phyloP scores from a whole-genome alignment of 2,113 vertebrate species.

The Pseudorasbora parva region DNA sequence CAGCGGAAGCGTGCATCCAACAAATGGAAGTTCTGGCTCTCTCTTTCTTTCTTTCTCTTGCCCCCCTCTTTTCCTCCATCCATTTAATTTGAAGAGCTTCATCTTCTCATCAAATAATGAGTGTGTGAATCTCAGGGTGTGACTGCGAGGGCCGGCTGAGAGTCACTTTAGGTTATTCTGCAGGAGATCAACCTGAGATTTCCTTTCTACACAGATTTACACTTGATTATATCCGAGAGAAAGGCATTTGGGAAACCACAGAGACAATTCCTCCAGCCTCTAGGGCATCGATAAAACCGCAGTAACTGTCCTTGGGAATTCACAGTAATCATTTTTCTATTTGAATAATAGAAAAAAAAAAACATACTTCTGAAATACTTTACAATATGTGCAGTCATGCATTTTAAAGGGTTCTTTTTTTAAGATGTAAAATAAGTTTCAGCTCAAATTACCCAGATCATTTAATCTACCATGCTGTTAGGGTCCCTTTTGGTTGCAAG shows the following conservation, averaged over 20 bases:
- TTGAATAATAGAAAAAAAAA: conserved; percentile 2
- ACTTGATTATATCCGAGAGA: neutral
- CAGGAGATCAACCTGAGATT: conserved; percentile 3
- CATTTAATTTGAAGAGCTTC: neutral
- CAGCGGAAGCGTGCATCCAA: neutral
- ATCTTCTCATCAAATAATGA: conserved; percentile 3
- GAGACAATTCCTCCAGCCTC: no score
- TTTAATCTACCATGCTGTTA: no score
- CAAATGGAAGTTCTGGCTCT: neutral
- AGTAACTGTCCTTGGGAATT: neutral
- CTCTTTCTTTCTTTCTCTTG: no score
- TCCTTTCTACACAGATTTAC: neutral
- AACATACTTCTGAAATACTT: neutral
- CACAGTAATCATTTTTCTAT: neutral
- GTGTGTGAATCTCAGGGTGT: neutral
- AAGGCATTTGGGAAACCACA: no score
- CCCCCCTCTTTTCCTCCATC: no score
- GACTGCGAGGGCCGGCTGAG: neutral
- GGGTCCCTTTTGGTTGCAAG: no score
- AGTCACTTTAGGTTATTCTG: neutral
- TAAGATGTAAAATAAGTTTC: no score
- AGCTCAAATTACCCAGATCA: no score
- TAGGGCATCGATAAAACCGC: no score
- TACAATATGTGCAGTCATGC: neutral
- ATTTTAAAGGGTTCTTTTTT: neutral